Conservation (phyloP, 2,113 vertebrate genomes). For the Merops nubicus region DNA sequence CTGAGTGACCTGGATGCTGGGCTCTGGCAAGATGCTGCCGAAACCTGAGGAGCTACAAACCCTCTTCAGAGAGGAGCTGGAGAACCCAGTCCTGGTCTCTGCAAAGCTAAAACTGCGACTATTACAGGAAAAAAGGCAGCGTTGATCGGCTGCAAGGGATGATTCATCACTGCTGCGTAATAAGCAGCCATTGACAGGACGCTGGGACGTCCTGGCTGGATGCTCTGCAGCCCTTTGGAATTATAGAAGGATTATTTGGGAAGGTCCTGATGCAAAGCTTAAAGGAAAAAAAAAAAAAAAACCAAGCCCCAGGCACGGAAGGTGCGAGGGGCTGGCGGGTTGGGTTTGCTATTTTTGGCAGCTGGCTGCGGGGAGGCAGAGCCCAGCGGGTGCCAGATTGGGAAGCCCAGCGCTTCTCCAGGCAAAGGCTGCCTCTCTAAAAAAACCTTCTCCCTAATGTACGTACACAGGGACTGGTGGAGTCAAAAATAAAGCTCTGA, state of each 20-base stretch:
- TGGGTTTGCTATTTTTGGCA: neutral
- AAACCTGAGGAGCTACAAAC: neutral
- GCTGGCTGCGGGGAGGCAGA: neutral
- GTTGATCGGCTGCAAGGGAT: neutral
- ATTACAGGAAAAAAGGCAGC: neutral
- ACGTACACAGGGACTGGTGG: neutral
- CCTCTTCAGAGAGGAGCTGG: neutral
- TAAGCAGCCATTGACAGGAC: neutral
- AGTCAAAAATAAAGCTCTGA: slow-evolving; percentile 65
- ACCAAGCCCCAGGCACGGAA: neutral
- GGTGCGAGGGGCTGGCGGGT: neutral
- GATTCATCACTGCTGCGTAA: neutral
- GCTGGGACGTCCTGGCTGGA: neutral
- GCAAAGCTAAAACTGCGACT: neutral
- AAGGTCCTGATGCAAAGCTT: neutral
- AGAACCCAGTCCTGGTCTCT: neutral
- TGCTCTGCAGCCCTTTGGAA: neutral
- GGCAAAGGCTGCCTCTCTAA: neutral
- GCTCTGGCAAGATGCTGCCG: neutral
- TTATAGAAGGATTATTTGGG: neutral
- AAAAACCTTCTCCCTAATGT: neutral
- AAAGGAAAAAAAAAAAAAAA: neutral
- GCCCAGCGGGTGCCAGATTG: neutral
- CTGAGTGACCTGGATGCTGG: neutral
- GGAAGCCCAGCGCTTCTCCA: slow-evolving; percentile 24